These are phyloP conservation scores for Galerucella calmariensis DNA, from an alignment of 2,888 invertebrate genomes.

Conservation along the genomic window DNA sequence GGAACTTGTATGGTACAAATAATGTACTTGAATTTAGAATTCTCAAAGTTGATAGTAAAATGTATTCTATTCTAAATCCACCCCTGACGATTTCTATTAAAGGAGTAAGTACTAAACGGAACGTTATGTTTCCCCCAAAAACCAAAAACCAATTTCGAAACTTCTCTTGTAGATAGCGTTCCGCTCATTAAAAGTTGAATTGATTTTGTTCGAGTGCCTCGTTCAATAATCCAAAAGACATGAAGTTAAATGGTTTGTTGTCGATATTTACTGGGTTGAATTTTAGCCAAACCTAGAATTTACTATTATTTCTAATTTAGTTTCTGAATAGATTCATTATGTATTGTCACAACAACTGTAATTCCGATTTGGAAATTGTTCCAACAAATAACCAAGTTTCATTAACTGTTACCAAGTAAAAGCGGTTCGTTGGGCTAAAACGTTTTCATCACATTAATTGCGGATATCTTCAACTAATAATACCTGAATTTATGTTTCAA, in stretches of 20 bases:
- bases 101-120: conserved; percentile 49
- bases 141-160: conserved; percentile 54
- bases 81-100: not conserved
- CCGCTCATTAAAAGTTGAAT: conserved; percentile 43
- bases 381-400: conserved; percentile 1
- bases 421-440: not conserved
- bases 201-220: conserved; percentile 27
- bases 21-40: too few relatives aligned
- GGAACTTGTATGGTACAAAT: too few relatives aligned
- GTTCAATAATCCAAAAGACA: conserved; percentile 25
- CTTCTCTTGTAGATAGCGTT: conserved; percentile 50
- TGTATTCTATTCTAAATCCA: not conserved
- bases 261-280: conserved; percentile 19
- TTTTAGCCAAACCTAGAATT: conserved; percentile 2
- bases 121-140: conserved; percentile 51
- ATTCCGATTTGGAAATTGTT: not conserved
- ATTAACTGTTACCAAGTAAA: not conserved
- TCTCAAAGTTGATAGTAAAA: too few relatives aligned
- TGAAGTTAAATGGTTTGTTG: conserved; percentile 30
- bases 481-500: too few relatives aligned
- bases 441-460: not conserved
- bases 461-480: not conserved
- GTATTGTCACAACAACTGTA: not conserved
- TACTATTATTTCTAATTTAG: conserved; percentile 11
- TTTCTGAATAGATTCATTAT: conserved; percentile 5